phyloP scores from a whole-genome alignment of 1,140 invertebrate species.

The Pseudomyrmex concolor region DNA sequence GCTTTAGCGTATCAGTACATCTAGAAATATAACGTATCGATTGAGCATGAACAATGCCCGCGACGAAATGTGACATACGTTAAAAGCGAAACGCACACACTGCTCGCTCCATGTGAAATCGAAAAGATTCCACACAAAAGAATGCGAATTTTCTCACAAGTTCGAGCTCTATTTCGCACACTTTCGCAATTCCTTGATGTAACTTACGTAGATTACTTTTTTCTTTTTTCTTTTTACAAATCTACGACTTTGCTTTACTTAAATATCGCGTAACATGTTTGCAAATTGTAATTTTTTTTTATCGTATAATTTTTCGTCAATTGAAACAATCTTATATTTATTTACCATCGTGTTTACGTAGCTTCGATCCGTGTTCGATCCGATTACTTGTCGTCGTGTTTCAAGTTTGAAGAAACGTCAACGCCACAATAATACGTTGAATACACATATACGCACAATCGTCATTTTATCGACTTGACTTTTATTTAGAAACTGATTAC shows the following conservation, averaged over 20 bases:
- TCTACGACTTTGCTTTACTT: too few relatives aligned
- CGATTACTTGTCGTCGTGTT: constrained; percentile 14
- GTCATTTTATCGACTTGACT: constrained; percentile 51
- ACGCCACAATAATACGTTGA: constrained; percentile 22
- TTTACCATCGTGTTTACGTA: neutral
- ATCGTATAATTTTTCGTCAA: neutral
- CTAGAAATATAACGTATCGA: constrained; percentile 68
- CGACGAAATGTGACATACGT: constrained; percentile 28
- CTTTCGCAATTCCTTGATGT: too few relatives aligned
- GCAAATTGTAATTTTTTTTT: neutral
- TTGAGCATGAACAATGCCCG: constrained; percentile 54
- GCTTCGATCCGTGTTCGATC: neutral
- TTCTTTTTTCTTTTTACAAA: too few relatives aligned
- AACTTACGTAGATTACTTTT: too few relatives aligned
- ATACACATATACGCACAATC: constrained; percentile 13
- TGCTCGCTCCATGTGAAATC: too few relatives aligned
- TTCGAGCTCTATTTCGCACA: too few relatives aligned
- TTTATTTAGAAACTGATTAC: constrained; percentile 62
- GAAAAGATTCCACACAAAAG: too few relatives aligned
- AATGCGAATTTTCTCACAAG: too few relatives aligned
- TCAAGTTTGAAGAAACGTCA: constrained; percentile 38
- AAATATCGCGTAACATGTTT: too few relatives aligned
- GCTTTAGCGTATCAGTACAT: constrained; percentile 59
- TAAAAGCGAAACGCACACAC: constrained; percentile 18
- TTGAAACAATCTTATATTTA: neutral